A percentile compares a stretch with the other conserved stretches of the same genome.
These are phyloP conservation scores for Heliconius hewitsoni DNA, from an alignment of 1,140 invertebrate genomes.

Conservation along the genomic window DNA sequence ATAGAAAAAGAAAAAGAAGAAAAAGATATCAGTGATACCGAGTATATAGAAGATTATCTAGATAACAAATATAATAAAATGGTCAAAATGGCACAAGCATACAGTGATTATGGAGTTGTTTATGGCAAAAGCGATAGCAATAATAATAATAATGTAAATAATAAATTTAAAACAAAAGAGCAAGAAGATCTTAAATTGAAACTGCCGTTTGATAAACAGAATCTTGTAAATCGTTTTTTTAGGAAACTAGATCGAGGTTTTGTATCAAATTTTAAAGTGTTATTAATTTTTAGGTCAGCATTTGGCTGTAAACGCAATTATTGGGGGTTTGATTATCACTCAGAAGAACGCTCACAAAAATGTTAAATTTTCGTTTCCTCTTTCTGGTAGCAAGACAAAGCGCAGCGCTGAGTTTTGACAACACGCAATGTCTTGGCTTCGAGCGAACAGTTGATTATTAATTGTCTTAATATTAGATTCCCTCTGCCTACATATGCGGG, in stretches of 20 bases:
- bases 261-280: not conserved
- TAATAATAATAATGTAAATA: slow-evolving; percentile 13
- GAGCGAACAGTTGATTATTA: no score
- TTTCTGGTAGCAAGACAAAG: no score
- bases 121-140: slow-evolving; percentile 49
- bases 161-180: slow-evolving; percentile 15
- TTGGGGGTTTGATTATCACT: no score
- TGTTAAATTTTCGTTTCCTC: no score
- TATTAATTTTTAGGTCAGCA: no score
- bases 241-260: slow-evolving; percentile 39
- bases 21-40: slow-evolving; percentile 50
- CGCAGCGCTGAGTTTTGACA: no score
- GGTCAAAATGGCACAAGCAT: slow-evolving; percentile 63
- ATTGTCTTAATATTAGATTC: no score
- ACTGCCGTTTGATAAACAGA: slow-evolving; percentile 13
- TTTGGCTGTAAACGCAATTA: no score
- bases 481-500: no score
- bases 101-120: slow-evolving; percentile 72
- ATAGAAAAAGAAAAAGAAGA: slow-evolving; percentile 39
- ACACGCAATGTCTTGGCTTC: no score
- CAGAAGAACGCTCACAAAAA: no score
- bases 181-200: slow-evolving; percentile 8
- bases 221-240: slow-evolving; percentile 22
- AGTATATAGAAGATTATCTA: slow-evolving; percentile 65
- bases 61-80: slow-evolving; percentile 59